phyloP scores from a whole-genome alignment of 2,797 vertebrate genomes.

The Phataginus tetradactyla region DNA sequence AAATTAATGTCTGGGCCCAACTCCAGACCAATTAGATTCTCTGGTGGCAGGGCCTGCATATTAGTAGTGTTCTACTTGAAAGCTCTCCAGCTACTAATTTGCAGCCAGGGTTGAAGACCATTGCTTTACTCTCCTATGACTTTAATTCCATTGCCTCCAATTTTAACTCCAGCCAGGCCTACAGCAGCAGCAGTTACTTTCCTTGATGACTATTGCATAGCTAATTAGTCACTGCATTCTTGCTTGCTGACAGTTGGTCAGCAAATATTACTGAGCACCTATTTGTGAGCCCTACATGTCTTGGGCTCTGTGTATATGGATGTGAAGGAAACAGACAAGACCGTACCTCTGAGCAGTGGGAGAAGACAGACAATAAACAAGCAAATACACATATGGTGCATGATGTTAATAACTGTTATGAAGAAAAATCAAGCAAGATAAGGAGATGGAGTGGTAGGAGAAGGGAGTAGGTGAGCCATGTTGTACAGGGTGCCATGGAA shows the following conservation, averaged over 20 bases:
- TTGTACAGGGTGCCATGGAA: background rate
- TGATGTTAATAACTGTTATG: background rate
- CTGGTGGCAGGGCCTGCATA: background rate
- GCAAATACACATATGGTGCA: background rate
- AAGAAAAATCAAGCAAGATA: background rate
- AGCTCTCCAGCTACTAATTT: constrained; percentile 31
- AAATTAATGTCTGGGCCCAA: constrained; percentile 61
- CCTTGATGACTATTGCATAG: background rate
- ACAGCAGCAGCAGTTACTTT: background rate
- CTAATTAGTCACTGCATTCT: background rate
- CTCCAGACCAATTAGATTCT: constrained; percentile 57
- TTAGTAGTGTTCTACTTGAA: constrained; percentile 57
- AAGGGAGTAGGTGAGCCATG: background rate
- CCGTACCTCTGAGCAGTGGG: background rate
- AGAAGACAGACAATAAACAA: background rate
- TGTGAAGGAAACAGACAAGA: background rate
- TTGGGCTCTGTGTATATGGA: background rate
- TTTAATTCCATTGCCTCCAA: background rate
- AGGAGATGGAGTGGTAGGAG: background rate
- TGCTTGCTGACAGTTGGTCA: background rate
- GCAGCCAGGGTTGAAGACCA: background rate
- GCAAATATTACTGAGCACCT: background rate
- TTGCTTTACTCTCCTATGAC: background rate
- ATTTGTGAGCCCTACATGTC: background rate
- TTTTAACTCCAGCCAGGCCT: background rate